Conservation (phyloP, 2,888 invertebrate species). For the Trichogramma evanescens region DNA sequence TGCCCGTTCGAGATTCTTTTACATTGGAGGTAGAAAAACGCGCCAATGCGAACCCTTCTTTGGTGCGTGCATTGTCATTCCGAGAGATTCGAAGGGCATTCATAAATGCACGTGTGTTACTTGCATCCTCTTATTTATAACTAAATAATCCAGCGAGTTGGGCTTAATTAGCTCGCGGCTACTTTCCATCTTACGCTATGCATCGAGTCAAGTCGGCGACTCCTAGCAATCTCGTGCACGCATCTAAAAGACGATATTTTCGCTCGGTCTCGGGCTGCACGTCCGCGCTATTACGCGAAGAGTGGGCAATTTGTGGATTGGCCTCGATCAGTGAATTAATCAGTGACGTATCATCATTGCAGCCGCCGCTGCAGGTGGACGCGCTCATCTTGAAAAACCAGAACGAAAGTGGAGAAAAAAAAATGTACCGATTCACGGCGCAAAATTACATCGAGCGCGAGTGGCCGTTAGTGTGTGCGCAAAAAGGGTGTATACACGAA, state of each 20-base stretch:
- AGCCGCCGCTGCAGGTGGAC: slow-evolving; percentile 27
- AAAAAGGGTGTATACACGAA: no score
- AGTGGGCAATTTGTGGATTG: slow-evolving; percentile 43
- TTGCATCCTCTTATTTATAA: background rate
- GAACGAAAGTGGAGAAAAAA: background rate
- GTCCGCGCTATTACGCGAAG: slow-evolving; percentile 43
- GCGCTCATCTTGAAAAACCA: background rate
- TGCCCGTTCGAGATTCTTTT: no score
- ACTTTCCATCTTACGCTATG: no score
- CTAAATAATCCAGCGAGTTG: background rate
- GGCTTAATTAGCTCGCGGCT: background rate
- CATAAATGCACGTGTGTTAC: no score
- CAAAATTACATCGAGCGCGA: no score
- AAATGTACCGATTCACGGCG: background rate
- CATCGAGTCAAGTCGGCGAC: background rate
- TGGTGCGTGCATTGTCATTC: no score
- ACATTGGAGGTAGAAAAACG: no score
- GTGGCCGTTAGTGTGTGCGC: no score
- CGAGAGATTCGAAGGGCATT: no score
- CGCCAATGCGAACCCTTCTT: no score
- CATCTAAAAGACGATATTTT: background rate
- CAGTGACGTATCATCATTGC: slow-evolving; percentile 34
- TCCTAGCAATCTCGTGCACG: background rate
- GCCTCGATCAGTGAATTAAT: slow-evolving; percentile 38
- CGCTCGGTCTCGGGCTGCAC: slow-evolving; percentile 27